phyloP scores from a whole-genome alignment of 1,140 invertebrate species.

The Plodia interpunctella region DNA sequence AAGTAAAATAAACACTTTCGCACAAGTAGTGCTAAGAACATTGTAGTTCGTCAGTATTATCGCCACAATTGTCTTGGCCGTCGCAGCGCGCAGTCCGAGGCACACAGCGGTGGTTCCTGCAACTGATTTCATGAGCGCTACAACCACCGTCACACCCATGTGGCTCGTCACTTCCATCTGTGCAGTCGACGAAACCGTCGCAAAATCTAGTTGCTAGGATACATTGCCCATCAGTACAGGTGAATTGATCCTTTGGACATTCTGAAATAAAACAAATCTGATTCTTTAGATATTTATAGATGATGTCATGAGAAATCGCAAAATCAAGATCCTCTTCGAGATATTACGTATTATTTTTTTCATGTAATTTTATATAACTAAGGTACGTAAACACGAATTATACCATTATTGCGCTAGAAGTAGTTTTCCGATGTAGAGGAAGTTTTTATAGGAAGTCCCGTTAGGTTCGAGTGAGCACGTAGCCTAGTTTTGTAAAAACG shows the following conservation, averaged over 20 bases:
- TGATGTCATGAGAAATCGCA: no score
- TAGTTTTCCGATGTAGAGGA: constrained; percentile 24
- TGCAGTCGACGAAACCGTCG: constrained; percentile 89
- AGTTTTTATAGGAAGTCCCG: constrained; percentile 33
- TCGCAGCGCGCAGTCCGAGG: constrained; percentile 76
- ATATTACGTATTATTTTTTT: no score
- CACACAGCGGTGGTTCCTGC: constrained; percentile 80
- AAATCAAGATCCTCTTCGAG: no score
- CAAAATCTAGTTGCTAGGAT: constrained; percentile 89
- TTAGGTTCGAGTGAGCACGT: constrained; percentile 46
- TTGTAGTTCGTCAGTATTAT: constrained; percentile 79
- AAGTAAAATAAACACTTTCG: constrained; percentile 3
- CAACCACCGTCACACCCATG: constrained; percentile 80
- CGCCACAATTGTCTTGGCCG: constrained; percentile 79
- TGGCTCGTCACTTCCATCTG: constrained; percentile 89
- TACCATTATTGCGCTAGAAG: constrained; percentile 9
- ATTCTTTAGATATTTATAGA: background rate
- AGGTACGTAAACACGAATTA: no score
- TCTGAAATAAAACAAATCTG: constrained; percentile 38
- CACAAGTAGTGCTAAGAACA: constrained; percentile 59
- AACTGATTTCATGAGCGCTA: constrained; percentile 61
- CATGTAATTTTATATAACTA: no score
- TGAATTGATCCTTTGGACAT: constrained; percentile 66
- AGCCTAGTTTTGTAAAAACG: constrained; percentile 56
- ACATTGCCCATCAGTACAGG: constrained; percentile 82